Conservation (phyloP, 2,888 invertebrate genomes). For the Polyploca ridens region DNA sequence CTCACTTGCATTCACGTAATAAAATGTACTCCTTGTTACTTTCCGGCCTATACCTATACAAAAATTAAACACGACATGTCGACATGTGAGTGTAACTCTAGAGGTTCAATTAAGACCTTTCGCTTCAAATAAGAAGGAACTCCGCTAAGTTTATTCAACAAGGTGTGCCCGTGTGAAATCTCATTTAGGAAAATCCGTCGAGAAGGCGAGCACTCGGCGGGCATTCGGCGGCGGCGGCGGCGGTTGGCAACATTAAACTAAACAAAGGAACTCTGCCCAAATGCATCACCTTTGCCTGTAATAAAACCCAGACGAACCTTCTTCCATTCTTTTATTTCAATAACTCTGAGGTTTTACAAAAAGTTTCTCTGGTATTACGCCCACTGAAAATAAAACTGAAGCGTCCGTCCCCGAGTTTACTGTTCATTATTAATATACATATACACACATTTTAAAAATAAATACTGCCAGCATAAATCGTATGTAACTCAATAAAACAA, state of each 20-base stretch:
- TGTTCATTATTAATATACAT: background rate
- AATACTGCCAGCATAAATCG: no score
- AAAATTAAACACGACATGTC: background rate
- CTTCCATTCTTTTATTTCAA: slow-evolving; percentile 69
- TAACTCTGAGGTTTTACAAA: slow-evolving; percentile 58
- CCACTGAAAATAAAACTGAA: slow-evolving; percentile 55
- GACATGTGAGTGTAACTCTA: slow-evolving; percentile 3
- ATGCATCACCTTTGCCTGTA: slow-evolving; percentile 60
- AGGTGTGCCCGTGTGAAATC: slow-evolving; percentile 56
- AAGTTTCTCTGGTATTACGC: slow-evolving; percentile 65
- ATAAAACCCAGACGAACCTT: slow-evolving; percentile 59
- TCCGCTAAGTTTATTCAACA: slow-evolving; percentile 52
- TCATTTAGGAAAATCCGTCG: slow-evolving; percentile 58
- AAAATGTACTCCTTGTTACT: no score
- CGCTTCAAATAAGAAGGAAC: slow-evolving; percentile 13
- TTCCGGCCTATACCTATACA: no score
- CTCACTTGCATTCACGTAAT: no score
- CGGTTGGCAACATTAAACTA: slow-evolving; percentile 54
- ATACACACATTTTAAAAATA: no score
- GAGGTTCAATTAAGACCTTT: slow-evolving; percentile 14
- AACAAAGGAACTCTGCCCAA: slow-evolving; percentile 51
- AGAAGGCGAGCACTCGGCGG: slow-evolving; percentile 39
- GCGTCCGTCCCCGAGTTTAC: slow-evolving; percentile 20
- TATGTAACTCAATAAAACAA: background rate
- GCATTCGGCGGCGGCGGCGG: slow-evolving; percentile 17